Conservation (phyloP, 2,888 invertebrate species). For the Megalurothrips usitatus region DNA sequence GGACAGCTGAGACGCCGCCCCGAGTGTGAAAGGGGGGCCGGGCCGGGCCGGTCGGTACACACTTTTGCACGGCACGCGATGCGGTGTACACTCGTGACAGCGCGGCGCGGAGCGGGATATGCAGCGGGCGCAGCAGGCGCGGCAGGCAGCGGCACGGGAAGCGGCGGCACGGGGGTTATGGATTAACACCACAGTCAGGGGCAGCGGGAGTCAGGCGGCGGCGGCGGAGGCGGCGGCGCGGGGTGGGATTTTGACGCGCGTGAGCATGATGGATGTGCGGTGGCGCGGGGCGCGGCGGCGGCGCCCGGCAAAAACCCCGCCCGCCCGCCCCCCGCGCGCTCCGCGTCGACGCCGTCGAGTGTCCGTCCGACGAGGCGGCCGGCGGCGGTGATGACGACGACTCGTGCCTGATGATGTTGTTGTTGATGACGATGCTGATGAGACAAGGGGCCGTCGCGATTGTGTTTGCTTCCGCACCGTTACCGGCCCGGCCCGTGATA, state of each 20-base stretch:
- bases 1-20: too few relatives aligned
- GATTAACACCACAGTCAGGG: background rate
- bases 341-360: too few relatives aligned
- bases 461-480: too few relatives aligned
- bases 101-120: too few relatives aligned
- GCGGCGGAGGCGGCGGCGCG: constrained; percentile 29
- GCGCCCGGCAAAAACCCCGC: constrained; percentile 14
- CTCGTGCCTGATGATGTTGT: too few relatives aligned
- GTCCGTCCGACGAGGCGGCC: background rate
- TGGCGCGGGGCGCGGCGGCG: background rate
- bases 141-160: background rate
- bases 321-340: too few relatives aligned
- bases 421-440: background rate
- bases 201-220: constrained; percentile 13
- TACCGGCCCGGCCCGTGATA: too few relatives aligned
- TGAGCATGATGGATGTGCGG: constrained; percentile 3
- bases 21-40: too few relatives aligned
- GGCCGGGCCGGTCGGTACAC: too few relatives aligned
- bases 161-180: background rate
- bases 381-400: background rate
- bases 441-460: background rate
- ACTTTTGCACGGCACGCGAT: too few relatives aligned
- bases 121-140: background rate
- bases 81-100: too few relatives aligned
- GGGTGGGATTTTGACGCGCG: constrained; percentile 32